phyloP scores from a whole-genome alignment of 2,888 invertebrate species.

The Didymodactylos carnosus region DNA sequence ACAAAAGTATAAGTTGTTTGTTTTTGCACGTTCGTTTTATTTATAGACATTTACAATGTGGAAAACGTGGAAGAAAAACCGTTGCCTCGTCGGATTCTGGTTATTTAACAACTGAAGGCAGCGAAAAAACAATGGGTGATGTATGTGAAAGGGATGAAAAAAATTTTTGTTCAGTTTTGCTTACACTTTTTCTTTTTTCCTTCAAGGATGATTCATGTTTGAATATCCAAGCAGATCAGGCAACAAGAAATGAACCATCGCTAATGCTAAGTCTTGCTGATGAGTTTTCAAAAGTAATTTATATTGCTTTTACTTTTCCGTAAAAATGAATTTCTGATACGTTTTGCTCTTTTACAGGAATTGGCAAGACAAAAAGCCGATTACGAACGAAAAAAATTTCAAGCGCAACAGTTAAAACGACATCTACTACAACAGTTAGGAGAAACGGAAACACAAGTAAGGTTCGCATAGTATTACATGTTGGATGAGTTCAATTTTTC shows the following conservation, averaged over 20 bases:
- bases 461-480: too few species aligned
- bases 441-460: background rate
- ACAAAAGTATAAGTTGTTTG: background rate
- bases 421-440: background rate
- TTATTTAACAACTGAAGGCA: background rate
- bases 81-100: background rate
- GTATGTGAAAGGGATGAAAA: background rate
- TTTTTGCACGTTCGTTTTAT: background rate
- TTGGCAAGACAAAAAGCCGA: background rate
- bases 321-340: background rate
- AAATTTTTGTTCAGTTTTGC: too few species aligned
- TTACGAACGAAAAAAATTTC: background rate
- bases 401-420: background rate
- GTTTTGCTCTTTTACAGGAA: background rate
- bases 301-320: background rate
- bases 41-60: background rate
- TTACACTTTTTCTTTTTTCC: too few species aligned
- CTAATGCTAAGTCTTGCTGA: background rate
- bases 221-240: background rate
- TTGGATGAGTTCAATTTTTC: background rate
- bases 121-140: background rate
- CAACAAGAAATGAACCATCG: background rate
- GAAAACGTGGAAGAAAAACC: background rate
- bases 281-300: background rate
- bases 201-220: background rate